phyloP scores from a whole-genome alignment of 2,888 invertebrate genomes.

The Perithous albicinctus region DNA sequence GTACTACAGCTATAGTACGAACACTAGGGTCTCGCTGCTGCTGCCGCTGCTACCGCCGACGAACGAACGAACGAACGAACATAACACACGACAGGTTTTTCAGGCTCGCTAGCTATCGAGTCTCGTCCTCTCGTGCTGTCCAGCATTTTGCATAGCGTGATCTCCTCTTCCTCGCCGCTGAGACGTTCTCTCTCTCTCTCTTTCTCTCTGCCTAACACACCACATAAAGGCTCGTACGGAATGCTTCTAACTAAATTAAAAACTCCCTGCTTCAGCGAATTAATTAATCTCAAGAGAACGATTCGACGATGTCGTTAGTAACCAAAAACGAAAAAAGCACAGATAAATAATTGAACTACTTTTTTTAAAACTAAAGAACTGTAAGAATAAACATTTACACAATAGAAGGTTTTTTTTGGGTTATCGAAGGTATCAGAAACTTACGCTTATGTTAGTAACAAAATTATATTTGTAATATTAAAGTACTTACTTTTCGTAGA shows the following conservation, averaged over 20 bases:
- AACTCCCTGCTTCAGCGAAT: constrained; percentile 26
- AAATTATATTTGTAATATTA: too few species aligned
- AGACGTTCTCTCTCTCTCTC: too few species aligned
- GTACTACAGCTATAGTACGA: constrained; percentile 20
- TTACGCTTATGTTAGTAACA: too few species aligned
- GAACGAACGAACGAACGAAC: constrained; percentile 33
- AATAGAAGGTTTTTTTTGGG: too few species aligned
- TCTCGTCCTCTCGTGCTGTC: constrained; percentile 17
- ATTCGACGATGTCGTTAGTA: constrained; percentile 70
- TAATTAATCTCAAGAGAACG: constrained; percentile 36
- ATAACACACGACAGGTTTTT: constrained; percentile 65
- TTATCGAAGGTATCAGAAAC: too few species aligned
- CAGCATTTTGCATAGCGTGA: constrained; percentile 28
- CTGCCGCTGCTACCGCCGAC: constrained; percentile 26
- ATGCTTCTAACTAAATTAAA: constrained; percentile 47
- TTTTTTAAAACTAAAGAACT: not conserved
- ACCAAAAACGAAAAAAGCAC: not conserved
- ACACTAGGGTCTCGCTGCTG: constrained; percentile 29
- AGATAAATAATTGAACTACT: not conserved
- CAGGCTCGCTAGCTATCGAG: constrained; percentile 40
- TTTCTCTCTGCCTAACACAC: not conserved
- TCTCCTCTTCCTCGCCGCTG: constrained; percentile 7
- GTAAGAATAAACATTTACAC: too few species aligned
- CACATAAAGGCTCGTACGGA: constrained; percentile 9
- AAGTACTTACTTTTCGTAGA: too few species aligned